These are phyloP conservation scores for Drosophila albomicans DNA, from an alignment of 1,140 invertebrate genomes.

Conservation along the genomic window DNA sequence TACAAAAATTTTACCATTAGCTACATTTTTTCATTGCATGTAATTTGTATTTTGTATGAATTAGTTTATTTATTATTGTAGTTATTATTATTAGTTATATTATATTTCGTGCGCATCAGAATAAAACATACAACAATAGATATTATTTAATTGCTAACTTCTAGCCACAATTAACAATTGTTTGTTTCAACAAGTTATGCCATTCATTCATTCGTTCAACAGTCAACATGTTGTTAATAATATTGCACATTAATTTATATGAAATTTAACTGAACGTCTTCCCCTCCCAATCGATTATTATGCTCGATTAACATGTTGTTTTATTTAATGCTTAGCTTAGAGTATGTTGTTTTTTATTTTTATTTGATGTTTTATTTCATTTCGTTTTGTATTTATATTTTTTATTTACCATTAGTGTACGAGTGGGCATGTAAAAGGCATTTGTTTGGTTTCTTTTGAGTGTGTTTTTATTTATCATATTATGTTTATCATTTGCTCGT, in stretches of 20 bases:
- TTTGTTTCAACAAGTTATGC: conserved; percentile 60
- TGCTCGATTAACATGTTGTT: conserved; percentile 52
- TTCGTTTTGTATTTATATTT: conserved; percentile 34
- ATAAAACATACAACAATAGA: conserved; percentile 80
- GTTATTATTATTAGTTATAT: conserved; percentile 17
- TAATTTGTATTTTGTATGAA: conserved; percentile 28
- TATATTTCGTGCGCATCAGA: conserved; percentile 61
- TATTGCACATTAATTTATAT: conserved; percentile 6
- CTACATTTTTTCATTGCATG: conserved; percentile 51
- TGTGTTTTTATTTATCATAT: conserved; percentile 35
- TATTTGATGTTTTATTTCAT: conserved; percentile 24
- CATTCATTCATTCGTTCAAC: conserved; percentile 16
- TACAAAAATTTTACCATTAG: conserved; percentile 77
- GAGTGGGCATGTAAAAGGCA: conserved; percentile 83
- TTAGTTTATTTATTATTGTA: conserved; percentile 31
- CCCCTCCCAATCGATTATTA: conserved; percentile 20
- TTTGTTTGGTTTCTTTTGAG: conserved; percentile 75
- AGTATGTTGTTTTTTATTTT: conserved; percentile 17
- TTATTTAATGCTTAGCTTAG: conserved; percentile 23
- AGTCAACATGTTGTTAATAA: conserved; percentile 34
- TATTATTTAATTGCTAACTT: conserved; percentile 57
- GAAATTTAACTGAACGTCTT: conserved; percentile 13
- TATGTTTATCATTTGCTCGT: conserved; percentile 20
- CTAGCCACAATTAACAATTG: conserved; percentile 62
- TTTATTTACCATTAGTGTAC: conserved; percentile 62